Evolutionary conservation across 2,888 invertebrate species (phyloP), one percentile per base, ranked within the genome.

Genomic region (Drosophila algonquin): DNA sequence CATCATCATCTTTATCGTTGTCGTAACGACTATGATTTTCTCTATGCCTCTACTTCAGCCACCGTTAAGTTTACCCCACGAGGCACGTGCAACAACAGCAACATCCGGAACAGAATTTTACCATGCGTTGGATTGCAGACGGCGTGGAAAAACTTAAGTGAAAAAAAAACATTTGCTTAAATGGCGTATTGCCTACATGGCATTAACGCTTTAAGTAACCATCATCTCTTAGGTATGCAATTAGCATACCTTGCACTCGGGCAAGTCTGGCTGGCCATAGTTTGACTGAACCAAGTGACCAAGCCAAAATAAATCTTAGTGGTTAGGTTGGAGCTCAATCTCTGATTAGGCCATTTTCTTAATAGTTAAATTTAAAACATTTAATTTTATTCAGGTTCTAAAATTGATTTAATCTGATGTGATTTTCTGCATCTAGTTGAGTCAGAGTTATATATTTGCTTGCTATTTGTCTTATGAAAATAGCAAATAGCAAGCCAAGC

Each of bases 161-260:
- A 68, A 79, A 2, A 24, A 24, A 24, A 70, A 71, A 74, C 63
- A 62, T 70, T 70, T 68, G 63, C 63, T 55, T n/a, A 8, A 62
- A 57, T 35, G 47, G n/a, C 32, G 21, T 32, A 47, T 48, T 32
- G 48, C 72, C 62, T 72, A 75, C 75, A 74, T 48, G 64, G 65
- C 61, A 52, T 52, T 52, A 9, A 44, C 47, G 62, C 79, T 75
- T 82, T 68, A 88, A 86, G 78, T 80, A 68, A 87, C 67, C 53
- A 53, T 57, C 77, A 60, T 35, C 9, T 21, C 52, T 35, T 40
- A 35, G 63, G 18, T 48, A 7, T 40, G 44, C 65, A 65, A 67
- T 48, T 48, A 55, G 30, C 68, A 50, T 18, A n/a, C n/a, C n/a
- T n/a, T n/a, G n/a, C 14, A 21, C 44, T 55, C 55, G 10, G 9